Evolutionary conservation across 2,113 vertebrate species (phyloP).

Genomic region (Phodopus roborovskii): DNA sequence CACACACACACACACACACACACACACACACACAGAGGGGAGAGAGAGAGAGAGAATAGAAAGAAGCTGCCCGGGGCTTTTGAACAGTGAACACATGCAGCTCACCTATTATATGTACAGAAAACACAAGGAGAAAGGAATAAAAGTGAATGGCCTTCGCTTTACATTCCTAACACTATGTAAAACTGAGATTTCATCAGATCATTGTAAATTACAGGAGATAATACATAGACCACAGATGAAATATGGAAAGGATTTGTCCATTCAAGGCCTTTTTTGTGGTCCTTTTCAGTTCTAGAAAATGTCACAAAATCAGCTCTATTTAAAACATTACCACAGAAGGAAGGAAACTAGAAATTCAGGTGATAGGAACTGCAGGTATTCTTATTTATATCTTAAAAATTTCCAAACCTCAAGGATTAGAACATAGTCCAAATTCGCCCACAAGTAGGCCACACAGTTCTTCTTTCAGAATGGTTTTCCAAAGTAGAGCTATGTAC

Average conservation of each 20-base stretch:
- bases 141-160: background rate
- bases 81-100: background rate
- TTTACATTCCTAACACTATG: background rate
- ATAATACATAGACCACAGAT: background rate
- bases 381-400: constrained; percentile 1
- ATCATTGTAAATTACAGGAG: background rate
- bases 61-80: background rate
- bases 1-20: too few species aligned
- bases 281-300: constrained; percentile 9
- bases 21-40: too few species aligned
- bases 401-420: background rate
- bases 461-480: constrained; percentile 18
- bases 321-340: constrained; percentile 33
- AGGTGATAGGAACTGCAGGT: background rate
- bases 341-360: background rate
- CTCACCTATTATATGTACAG: background rate
- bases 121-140: background rate
- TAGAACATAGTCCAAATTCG: background rate
- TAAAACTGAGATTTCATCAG: background rate
- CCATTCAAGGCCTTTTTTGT: background rate
- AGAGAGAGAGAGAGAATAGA: background rate
- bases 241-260: constrained; percentile 4
- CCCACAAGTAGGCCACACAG: background rate
- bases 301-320: constrained; percentile 14
- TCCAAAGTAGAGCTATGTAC: background rate